Evolutionary conservation across 2,113 vertebrate species (phyloP).

Genomic region (Hyperopisus bebe): DNA sequence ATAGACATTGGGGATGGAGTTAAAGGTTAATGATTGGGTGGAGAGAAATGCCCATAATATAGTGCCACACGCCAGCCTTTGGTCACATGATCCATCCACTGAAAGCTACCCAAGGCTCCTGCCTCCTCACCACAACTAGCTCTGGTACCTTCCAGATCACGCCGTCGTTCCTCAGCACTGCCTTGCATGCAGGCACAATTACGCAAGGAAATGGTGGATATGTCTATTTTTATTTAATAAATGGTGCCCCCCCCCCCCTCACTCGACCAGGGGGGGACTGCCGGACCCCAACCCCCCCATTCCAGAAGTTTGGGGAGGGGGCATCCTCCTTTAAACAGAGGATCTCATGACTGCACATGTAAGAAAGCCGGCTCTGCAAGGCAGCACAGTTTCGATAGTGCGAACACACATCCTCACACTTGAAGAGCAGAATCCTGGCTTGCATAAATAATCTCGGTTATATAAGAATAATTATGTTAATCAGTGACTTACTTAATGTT

Average conservation of each 20-base stretch:
- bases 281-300: background rate
- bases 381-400: background rate
- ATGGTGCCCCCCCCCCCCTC: background rate
- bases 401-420: background rate
- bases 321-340: background rate
- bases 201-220: background rate
- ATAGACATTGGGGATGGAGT: background rate
- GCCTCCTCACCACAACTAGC: background rate
- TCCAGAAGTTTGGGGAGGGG: background rate
- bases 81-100: background rate
- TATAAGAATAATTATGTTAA: slow-evolving; percentile 36
- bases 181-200: background rate
- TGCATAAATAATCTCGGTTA: slow-evolving; percentile 27
- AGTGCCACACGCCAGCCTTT: background rate
- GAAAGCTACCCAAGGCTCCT: background rate
- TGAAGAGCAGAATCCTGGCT: slow-evolving; percentile 13
- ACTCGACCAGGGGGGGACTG: background rate
- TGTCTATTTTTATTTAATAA: background rate
- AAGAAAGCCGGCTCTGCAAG: background rate
- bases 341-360: slow-evolving; percentile 46
- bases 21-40: background rate
- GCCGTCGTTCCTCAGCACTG: background rate
- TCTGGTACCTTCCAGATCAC: background rate
- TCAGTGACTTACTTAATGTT: slow-evolving; percentile 35
- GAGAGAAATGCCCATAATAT: background rate